Evolutionary conservation across 2,888 invertebrate species (phyloP), one percentile per base, ranked within the genome.

Genomic region (Leucophenga montana): DNA sequence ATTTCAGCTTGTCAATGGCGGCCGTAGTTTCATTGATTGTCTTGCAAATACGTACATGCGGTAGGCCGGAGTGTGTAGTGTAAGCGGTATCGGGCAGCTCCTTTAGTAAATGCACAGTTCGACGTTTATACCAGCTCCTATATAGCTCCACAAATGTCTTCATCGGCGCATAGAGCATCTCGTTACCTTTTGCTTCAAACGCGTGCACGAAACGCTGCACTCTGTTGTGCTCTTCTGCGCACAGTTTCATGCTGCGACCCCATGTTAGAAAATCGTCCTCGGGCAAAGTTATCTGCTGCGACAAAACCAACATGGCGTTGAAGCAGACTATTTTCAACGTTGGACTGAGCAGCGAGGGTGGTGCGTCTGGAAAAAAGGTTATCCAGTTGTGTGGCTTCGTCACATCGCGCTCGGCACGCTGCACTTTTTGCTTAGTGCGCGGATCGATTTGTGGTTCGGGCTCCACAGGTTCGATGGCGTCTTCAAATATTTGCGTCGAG

Each of bases 31-130:
- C 69, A 31, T 75, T 75, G 0, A 71, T 18, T 18, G 70, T 74
- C 1, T 77, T 80, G 68, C 80, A 85, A 2, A 75, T 69, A 0
- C 70, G 56, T 2, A 87, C 71, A n/a, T 81, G 77, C 0, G 87
- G 87, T 1, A 87, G 67, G 0, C 88, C 88, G 0, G 78, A 76
- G 27, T 80, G 70, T 4, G 86, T 85, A 16, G 78, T 73, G 46
- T 82, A 87, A 3, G 69, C 65, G 0, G 61, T 66, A 18, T 79
- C 71, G 0, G 69, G 66, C 9, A 79, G 54, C 1, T 56, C 66
- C 0, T 67, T 20, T n/a, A 77, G 44, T 1, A 85, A 39, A 4
- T 65, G 33, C 4, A 72, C 16, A 0, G 74, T 22, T 33, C 70
- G 69, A 1, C 31, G 22, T 0, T 72, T 61, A 59, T 83, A 88